These are phyloP conservation scores for Drosophila leonis DNA, from an alignment of 2,888 invertebrate species.

Conservation along the genomic window DNA sequence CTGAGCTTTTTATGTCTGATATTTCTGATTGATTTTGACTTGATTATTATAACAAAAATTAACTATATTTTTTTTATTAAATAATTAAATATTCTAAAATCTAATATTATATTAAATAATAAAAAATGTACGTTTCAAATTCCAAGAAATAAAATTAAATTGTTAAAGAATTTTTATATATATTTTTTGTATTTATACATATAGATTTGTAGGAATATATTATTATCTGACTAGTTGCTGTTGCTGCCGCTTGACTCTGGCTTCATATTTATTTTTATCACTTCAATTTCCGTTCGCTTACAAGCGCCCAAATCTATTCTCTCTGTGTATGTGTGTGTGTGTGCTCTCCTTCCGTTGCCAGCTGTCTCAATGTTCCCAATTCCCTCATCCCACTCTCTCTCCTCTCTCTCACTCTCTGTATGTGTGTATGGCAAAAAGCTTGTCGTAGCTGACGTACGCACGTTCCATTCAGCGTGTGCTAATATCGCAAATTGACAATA, in stretches of 20 bases:
- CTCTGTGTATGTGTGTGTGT: not conserved
- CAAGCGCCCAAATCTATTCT: conserved; percentile 45
- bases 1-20: not conserved
- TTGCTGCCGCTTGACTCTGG: conserved; percentile 45
- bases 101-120: not conserved
- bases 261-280: conserved; percentile 77
- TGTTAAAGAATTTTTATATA: not conserved
- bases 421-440: conserved; percentile 46
- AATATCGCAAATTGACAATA: conserved; percentile 78
- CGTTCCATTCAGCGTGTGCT: conserved; percentile 60
- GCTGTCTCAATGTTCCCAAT: conserved; percentile 19
- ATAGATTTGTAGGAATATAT: conserved; percentile 43
- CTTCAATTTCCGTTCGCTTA: conserved; percentile 75
- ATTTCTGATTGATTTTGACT: conserved; percentile 10
- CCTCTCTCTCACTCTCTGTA: not conserved
- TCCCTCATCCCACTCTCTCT: not conserved
- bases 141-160: not conserved
- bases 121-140: not conserved
- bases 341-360: conserved; percentile 39
- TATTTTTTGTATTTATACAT: not conserved
- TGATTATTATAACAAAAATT: not conserved
- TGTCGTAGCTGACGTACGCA: conserved; percentile 45
- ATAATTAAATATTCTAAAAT: not conserved
- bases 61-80: too few species aligned
- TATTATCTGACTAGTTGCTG: conserved; percentile 51